Evolutionary conservation across 1,140 invertebrate species (phyloP), one percentile per base, ranked within the genome.

Genomic region (Drosophila truncata): DNA sequence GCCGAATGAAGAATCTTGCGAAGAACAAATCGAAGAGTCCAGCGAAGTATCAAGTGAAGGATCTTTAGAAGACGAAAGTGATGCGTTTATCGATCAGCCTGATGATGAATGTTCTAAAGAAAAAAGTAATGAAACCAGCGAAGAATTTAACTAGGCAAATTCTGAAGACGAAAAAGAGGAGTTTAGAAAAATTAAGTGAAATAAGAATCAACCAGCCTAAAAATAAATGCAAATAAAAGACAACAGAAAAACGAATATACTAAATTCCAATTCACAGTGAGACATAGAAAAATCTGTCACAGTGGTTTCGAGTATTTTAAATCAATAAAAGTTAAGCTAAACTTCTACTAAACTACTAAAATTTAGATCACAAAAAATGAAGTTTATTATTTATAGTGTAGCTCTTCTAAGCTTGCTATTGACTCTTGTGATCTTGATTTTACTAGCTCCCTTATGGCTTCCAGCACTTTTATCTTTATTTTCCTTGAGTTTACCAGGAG

Each of bases 401-500:
- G 5, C 10, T 1, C 1, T 65, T 1, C 11, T 62, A 1, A 1
- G 16, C 6, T 2, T 62, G 16, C 11, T 65, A 6, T 1, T 44
- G 20, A n/a, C n/a, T 29, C 3, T 33, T 11, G 20, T 3, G n/a
- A n/a, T n/a, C n/a, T n/a, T n/a, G n/a, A n/a, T n/a, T n/a, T n/a
- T n/a, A n/a, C n/a, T n/a, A n/a, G n/a, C n/a, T 25, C 16, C 10
- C 46, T 49, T 49, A 25, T 7, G 8, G 3, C 8, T n/a, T n/a
- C 5, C 37, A 4, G 2, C 20, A 8, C 7, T 20, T 23, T 67
- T 67, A 54, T 70, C 47, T 35, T 44, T 44, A 66, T 5, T n/a
- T 13, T 0, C n/a, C n/a, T 11, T 13, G 23, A 70, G n/a, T 37
- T 59, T 23, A 11, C 7, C 11, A 25, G 35, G 42, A 35, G 60